Evolutionary conservation across 2,113 vertebrate species (phyloP), one percentile per base, ranked within the genome.

Genomic region (Dascyllus trimaculatus): DNA sequence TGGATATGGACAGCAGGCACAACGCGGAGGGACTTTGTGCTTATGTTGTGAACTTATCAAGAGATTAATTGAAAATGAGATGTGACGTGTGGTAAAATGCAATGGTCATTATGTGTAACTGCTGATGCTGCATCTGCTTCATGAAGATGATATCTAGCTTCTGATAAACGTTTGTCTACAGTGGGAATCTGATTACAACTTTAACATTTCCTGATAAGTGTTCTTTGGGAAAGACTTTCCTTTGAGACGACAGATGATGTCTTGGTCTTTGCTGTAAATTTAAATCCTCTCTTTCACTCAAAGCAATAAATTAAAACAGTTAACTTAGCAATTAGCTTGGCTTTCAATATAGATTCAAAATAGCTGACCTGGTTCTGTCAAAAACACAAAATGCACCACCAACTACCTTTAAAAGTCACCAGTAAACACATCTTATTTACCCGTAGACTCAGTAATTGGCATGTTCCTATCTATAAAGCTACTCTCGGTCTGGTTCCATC

Each of bases 1-100:
- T 93, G 94, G 88, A 93, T 79, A 88, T 82, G 87, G 92, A 88
- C 92, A 79, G 75, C 25, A 45, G 46, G 48, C 29, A 60, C 43
- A 9, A 40, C 19, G 69, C 65, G 35, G 40, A 46, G 56, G 24
- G 74, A 78, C 58, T 76, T 81, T 70, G 17, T 46, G 38, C 43
- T 71, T 57, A 46, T 43, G 60, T 65, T 78, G 25, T 66, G 81
- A 75, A 86, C 71, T 78, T 82, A 53, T 76, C 61, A 62, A 52
- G 26, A 59, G 22, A 71, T 65, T 57, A 80, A 71, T 71, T 72
- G 40, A 29, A 64, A 71, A 69, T 57, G 29, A 49, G 29, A 75
- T 52, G 57, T 32, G 60, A 68, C 22, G 48, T 0, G 19, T 21
- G 17, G 15, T 60, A 25, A 78, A 85, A 60, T n/a, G 40, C 51